Evolutionary conservation across 2,888 invertebrate genomes (phyloP).

Genomic region (Hypomecis punctinalis): DNA sequence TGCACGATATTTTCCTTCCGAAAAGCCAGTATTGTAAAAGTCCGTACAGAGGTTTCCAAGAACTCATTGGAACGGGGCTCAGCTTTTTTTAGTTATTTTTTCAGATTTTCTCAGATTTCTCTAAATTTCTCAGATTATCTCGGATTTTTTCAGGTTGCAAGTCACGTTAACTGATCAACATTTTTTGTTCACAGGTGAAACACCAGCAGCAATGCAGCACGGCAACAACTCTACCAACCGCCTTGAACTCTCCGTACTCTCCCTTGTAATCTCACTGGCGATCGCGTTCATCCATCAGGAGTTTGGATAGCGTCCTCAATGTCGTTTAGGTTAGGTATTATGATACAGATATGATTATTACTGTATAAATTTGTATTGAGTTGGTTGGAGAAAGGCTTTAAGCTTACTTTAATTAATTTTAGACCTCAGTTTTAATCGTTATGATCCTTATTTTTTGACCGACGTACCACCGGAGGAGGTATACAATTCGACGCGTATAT

Average conservation of each 20-base stretch:
- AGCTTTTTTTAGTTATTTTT: too few species aligned
- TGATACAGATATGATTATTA: slow-evolving; percentile 8
- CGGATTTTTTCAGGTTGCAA: too few species aligned
- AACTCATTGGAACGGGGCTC: too few species aligned
- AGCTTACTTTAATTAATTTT: background rate
- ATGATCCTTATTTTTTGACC: too few species aligned
- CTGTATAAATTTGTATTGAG: slow-evolving; percentile 16
- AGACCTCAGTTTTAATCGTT: too few species aligned
- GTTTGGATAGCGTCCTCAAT: slow-evolving; percentile 63
- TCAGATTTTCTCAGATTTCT: too few species aligned
- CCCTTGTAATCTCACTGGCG: slow-evolving; percentile 50
- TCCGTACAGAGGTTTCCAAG: too few species aligned
- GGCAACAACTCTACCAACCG: slow-evolving; percentile 82
- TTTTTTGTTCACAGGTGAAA: slow-evolving; percentile 84
- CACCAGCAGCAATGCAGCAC: slow-evolving; percentile 90
- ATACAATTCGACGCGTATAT: too few species aligned
- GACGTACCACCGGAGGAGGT: too few species aligned
- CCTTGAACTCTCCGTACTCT: slow-evolving; percentile 50
- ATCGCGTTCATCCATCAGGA: slow-evolving; percentile 58
- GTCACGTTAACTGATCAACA: background rate
- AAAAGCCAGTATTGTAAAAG: too few species aligned
- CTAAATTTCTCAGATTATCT: too few species aligned
- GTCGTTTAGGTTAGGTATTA: slow-evolving; percentile 14
- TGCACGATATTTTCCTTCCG: too few species aligned
- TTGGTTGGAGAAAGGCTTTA: slow-evolving; percentile 20